Conservation (phyloP, 2,797 vertebrate genomes). For the Tauraco hartlaubi region DNA sequence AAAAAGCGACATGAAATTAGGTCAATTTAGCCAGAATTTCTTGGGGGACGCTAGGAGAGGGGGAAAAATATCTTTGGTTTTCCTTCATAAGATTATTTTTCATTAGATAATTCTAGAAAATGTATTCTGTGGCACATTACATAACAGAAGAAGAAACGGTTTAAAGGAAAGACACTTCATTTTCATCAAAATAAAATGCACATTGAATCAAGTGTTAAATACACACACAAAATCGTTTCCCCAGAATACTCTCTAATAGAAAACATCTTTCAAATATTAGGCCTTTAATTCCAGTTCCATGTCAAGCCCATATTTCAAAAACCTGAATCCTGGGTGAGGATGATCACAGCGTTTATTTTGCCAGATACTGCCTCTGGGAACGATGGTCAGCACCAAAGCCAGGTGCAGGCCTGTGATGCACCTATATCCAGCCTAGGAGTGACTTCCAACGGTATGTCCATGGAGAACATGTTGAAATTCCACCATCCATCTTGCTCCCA, state of each 20-base stretch:
- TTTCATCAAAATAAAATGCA: slow-evolving; percentile 29
- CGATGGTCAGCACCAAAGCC: not conserved
- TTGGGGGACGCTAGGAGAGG: not conserved
- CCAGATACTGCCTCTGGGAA: not conserved
- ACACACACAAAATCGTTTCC: not conserved
- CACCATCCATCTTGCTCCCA: not conserved
- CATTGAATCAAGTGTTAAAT: slow-evolving; percentile 2
- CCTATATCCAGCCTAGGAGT: not conserved
- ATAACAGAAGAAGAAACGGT: not conserved
- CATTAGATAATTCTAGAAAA: not conserved
- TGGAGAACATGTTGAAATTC: not conserved
- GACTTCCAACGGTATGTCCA: not conserved
- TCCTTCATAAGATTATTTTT: not conserved
- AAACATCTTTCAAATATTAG: not conserved
- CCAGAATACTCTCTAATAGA: not conserved
- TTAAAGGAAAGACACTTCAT: not conserved
- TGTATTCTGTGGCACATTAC: not conserved
- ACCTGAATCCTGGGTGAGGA: not conserved
- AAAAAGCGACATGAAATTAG: slow-evolving; percentile 33
- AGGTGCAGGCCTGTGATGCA: not conserved
- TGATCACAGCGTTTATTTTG: not conserved
- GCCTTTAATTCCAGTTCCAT: not conserved
- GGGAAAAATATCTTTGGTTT: not conserved
- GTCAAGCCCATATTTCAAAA: not conserved
- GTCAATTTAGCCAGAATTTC: slow-evolving; percentile 28